Evolutionary conservation across 1,140 invertebrate genomes (phyloP).

Genomic region (Magallana angulata): DNA sequence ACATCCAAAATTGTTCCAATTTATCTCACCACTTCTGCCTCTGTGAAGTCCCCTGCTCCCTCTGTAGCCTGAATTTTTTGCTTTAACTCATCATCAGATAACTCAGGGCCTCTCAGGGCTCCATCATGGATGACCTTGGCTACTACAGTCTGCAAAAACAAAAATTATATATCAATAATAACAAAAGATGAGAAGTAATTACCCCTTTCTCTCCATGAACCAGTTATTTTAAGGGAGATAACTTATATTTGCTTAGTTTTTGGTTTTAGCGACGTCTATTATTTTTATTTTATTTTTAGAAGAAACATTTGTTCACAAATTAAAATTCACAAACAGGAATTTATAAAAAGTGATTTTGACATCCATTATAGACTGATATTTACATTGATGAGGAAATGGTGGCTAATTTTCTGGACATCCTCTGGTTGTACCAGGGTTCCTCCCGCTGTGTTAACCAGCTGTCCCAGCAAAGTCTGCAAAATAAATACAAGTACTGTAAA

Average conservation of each 20-base stretch:
- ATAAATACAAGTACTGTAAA: neutral
- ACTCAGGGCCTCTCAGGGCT: neutral
- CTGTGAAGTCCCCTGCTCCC: neutral
- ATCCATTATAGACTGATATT: neutral
- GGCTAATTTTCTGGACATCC: constrained; percentile 34
- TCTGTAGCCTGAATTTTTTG: constrained; percentile 10
- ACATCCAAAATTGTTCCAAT: neutral
- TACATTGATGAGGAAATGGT: constrained; percentile 44
- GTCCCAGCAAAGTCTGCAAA: constrained; percentile 36
- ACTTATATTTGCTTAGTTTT: no score
- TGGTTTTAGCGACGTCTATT: no score
- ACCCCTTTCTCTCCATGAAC: no score
- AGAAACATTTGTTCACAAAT: no score
- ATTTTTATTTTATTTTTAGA: no score
- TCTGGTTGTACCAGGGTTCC: constrained; percentile 21
- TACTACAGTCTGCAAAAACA: constrained; percentile 30
- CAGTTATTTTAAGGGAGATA: no score
- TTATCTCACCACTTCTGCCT: constrained; percentile 9
- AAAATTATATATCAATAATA: no score
- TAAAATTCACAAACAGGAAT: no score
- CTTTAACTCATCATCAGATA: neutral
- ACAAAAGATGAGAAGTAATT: no score
- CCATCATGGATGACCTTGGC: constrained; percentile 37
- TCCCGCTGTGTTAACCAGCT: constrained; percentile 36
- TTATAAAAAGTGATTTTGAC: no score